phyloP scores from a whole-genome alignment of 2,888 invertebrate species.

The Geotrupes spiniger region DNA sequence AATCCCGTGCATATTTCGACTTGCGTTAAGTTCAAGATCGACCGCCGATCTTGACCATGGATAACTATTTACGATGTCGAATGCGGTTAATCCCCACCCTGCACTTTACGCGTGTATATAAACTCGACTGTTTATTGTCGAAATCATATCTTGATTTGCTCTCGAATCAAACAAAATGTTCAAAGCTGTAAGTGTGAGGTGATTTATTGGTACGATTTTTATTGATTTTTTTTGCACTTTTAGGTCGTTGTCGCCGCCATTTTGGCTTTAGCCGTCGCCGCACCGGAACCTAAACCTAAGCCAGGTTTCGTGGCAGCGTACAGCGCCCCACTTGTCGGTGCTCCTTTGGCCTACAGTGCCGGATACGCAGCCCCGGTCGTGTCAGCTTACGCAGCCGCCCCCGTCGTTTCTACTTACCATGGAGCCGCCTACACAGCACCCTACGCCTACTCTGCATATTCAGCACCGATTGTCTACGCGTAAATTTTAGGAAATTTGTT shows the following conservation, averaged over 20 bases:
- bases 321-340: conserved; percentile 16
- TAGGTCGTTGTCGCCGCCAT: conserved; percentile 53
- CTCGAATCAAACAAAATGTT: conserved; percentile 11
- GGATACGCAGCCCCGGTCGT: too few species aligned
- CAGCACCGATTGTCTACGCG: too few species aligned
- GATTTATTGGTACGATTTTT: background rate
- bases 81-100: too few species aligned
- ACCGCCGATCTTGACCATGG: too few species aligned
- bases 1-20: too few species aligned
- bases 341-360: conserved; percentile 13
- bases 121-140: background rate
- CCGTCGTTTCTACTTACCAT: conserved; percentile 11
- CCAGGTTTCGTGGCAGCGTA: conserved; percentile 44
- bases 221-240: conserved; percentile 30
- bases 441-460: too few species aligned
- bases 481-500: too few species aligned
- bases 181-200: conserved; percentile 16
- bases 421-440: conserved; percentile 13
- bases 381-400: too few species aligned
- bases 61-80: too few species aligned
- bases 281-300: conserved; percentile 40
- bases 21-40: too few species aligned
- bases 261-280: conserved; percentile 52
- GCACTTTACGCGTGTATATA: too few species aligned
- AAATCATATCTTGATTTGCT: background rate